Base-by-base conservation (phyloP, 2,113 vertebrate genomes). In the Thamnaconus septentrionalis region DNA sequence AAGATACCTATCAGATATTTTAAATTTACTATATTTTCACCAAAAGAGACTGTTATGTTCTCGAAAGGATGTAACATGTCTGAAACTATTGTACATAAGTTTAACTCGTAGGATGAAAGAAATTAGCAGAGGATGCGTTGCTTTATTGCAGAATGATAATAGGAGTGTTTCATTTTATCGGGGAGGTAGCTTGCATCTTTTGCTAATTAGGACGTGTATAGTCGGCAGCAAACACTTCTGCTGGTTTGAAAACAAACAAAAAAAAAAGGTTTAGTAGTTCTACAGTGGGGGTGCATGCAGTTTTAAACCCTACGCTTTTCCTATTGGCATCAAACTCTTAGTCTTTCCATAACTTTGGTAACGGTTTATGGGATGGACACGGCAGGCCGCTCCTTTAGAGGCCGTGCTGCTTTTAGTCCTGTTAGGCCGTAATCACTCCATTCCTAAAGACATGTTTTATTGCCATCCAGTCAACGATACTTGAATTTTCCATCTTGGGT, bases 21-120 rank as follows among this genome's bases (percentile, higher is more conserved):
- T 89, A 73, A 79, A 84, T 89, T 90, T 83, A 60, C 73, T 87
- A 84, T 90, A 91, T 91, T 92, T 92, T 90, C 87, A 88, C 84
- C 85, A 87, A 88, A 90, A 89, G 86, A 88, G 83, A 92, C 89
- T 91, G 90, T 91, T 91, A 85, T 85, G 80, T 87, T 91, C 18
- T 31, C 1, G 80, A 84, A 79, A 81, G 80, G 64, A 61, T 61
- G 67, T 80, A 82, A 85, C 83, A 86, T 75, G 84, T 88, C 83
- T 85, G 68, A 83, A 83, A 78, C 75, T 83, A 59, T 87, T 90
- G 76, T 88, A 83, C 59, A 88, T 85, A 86, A 63, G 53, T 88
- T 80, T 78, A 59, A 78, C 75, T 65, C 82, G 73, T 72, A 73
- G 70, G 71, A 76, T 82, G 75, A 76, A 59, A 64, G 64, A 77